Evolutionary conservation across 2,797 vertebrate genomes (phyloP).

Genomic region (Tympanoctomys barrerae): DNA sequence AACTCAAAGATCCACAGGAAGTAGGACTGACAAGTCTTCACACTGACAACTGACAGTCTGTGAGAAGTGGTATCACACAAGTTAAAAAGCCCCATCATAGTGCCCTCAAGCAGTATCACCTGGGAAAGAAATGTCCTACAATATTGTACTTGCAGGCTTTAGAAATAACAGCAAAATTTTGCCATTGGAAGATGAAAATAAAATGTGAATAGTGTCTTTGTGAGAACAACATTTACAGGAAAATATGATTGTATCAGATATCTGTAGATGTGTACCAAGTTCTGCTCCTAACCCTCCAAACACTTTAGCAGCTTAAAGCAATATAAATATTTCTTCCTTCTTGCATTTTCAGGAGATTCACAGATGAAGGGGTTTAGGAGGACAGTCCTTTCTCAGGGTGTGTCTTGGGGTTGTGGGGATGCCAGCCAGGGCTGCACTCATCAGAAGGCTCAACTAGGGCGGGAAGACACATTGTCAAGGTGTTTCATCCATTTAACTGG

Average conservation of each 20-base stretch:
- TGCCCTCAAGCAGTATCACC: neutral
- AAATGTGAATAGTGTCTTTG: neutral
- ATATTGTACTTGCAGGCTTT: neutral
- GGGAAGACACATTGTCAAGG: neutral
- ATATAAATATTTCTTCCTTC: neutral
- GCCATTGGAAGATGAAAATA: neutral
- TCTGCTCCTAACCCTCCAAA: neutral
- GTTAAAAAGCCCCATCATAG: neutral
- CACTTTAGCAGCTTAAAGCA: neutral
- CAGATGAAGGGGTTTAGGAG: neutral
- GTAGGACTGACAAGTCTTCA: neutral
- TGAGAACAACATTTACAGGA: neutral
- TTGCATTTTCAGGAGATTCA: neutral
- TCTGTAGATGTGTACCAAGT: neutral
- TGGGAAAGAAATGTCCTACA: neutral
- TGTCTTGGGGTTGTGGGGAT: neutral
- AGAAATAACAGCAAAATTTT: neutral
- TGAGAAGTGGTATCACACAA: neutral
- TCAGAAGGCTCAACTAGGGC: no score
- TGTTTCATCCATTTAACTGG: neutral
- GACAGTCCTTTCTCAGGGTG: neutral
- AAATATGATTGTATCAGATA: neutral
- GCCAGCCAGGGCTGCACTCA: neutral
- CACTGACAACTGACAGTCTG: rapidly evolving
- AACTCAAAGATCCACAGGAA: neutral